phyloP scores from a whole-genome alignment of 1,140 invertebrate genomes.

The Brachionus rubens region DNA sequence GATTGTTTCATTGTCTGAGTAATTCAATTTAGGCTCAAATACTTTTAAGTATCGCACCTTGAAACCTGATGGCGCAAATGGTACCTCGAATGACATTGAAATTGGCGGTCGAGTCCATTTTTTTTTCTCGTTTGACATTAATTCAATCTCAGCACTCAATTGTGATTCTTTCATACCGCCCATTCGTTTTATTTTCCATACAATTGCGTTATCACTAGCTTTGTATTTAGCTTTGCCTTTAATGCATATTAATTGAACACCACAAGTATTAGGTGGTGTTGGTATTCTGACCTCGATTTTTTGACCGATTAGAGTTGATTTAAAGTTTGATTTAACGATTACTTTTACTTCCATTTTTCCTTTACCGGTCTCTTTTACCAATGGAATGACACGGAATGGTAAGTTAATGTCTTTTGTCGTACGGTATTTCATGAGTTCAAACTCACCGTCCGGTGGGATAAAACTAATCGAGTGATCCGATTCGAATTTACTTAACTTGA shows the following conservation, averaged over 20 bases:
- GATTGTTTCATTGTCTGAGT: conserved; percentile 99
- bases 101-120: conserved; percentile 99
- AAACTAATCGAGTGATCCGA: conserved; percentile 99
- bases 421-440: conserved; percentile 91
- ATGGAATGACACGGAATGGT: conserved; percentile 96
- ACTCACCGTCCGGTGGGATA: conserved; percentile 99
- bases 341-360: conserved; percentile 99
- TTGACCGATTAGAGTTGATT: conserved; percentile 92
- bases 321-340: conserved; percentile 98
- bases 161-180: conserved; percentile 99
- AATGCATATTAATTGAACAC: conserved; percentile 95
- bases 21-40: conserved; percentile 98
- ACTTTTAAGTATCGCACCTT: conserved; percentile 98
- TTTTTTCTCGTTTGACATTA: conserved; percentile 94
- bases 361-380: conserved; percentile 93
- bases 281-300: conserved; percentile 99
- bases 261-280: conserved; percentile 95
- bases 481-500: conserved; percentile 98
- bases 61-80: conserved; percentile 94
- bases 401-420: conserved; percentile 84
- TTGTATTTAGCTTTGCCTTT: conserved; percentile 99
- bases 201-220: conserved; percentile 98
- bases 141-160: conserved; percentile 95
- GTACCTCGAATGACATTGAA: conserved; percentile 98
- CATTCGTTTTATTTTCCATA: conserved; percentile 99